Conservation (phyloP, 2,888 invertebrate genomes). For the Orthosia cruda region DNA sequence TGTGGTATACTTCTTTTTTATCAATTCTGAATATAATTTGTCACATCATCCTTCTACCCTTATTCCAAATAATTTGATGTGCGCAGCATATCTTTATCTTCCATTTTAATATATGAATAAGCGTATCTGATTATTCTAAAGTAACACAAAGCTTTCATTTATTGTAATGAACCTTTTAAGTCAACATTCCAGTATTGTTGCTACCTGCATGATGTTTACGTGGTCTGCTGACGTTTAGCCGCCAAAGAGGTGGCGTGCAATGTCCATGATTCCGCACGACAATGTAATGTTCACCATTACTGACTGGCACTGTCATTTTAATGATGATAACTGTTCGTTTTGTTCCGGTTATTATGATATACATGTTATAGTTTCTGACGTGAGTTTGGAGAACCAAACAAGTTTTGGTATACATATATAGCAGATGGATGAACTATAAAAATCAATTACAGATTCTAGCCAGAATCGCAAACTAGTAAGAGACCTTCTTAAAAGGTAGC, state of each 20-base stretch:
- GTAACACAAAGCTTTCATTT: no score
- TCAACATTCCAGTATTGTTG: constrained; percentile 1
- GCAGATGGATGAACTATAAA: background rate
- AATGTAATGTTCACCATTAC: constrained; percentile 33
- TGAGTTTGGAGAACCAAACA: background rate
- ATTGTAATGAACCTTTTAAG: constrained; percentile 3
- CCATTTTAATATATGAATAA: no score
- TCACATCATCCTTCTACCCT: no score
- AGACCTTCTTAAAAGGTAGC: no score
- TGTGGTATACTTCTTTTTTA: no score
- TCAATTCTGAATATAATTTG: no score
- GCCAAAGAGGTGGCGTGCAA: constrained; percentile 38
- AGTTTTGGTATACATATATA: background rate
- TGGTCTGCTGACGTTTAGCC: constrained; percentile 12
- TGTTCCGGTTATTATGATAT: constrained; percentile 23
- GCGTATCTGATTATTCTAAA: background rate
- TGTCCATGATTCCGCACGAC: constrained; percentile 44
- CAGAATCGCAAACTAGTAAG: no score
- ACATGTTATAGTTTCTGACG: constrained; percentile 1
- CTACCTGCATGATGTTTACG: constrained; percentile 5
- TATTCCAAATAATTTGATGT: no score
- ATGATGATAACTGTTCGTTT: constrained; percentile 23
- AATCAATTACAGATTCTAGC: background rate
- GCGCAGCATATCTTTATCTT: no score
- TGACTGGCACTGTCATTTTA: constrained; percentile 32